Evolutionary conservation across 1,140 invertebrate species (phyloP).

Genomic region (Caenorhabditis latens): DNA sequence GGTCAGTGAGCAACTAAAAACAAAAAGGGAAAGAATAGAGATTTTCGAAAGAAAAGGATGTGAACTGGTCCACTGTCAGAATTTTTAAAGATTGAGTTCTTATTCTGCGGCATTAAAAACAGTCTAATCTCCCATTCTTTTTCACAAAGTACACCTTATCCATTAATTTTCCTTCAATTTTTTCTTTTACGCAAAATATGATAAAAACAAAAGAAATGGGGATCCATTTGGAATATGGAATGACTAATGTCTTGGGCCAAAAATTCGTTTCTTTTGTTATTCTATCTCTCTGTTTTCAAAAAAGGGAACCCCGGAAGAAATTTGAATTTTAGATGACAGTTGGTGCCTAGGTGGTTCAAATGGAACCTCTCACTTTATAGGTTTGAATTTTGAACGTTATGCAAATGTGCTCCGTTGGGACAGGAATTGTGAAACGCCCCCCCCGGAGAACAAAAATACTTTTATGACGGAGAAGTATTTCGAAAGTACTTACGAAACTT

Average conservation of each 20-base stretch:
- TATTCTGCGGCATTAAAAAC: background rate
- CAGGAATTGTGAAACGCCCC: background rate
- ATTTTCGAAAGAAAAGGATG: background rate
- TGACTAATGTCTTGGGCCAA: background rate
- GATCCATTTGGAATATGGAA: background rate
- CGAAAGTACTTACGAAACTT: no score
- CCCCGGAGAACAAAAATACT: no score
- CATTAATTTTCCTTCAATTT: background rate
- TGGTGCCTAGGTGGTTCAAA: background rate
- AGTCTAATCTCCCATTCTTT: background rate
- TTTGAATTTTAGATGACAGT: slow-evolving; percentile 13
- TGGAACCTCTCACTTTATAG: background rate
- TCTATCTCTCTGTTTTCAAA: background rate
- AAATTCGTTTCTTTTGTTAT: slow-evolving; percentile 7
- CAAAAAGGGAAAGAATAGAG: background rate
- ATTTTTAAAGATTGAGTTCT: no score
- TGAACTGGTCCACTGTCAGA: background rate
- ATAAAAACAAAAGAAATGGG: slow-evolving; percentile 5
- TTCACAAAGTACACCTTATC: background rate
- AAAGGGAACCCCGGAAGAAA: background rate
- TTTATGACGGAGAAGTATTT: no score
- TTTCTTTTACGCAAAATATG: background rate
- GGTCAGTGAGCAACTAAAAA: slow-evolving; percentile 39
- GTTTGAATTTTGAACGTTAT: background rate
- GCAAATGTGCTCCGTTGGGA: background rate